phyloP scores from a whole-genome alignment of 2,113 vertebrate genomes.

The Oophaga pumilio region DNA sequence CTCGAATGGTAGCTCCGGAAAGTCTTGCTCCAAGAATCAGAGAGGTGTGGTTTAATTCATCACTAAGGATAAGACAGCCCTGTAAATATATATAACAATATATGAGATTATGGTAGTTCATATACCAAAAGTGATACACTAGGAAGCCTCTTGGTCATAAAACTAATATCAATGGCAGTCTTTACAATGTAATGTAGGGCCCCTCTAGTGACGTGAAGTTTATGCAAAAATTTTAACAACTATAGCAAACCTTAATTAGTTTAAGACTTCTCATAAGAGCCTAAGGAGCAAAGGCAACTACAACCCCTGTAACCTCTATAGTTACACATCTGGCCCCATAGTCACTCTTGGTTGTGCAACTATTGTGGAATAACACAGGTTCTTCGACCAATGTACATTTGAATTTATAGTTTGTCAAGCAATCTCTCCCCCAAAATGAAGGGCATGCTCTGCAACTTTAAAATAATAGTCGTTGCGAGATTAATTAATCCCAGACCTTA shows the following conservation, averaged over 20 bases:
- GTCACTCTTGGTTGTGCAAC: background rate
- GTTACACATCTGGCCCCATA: background rate
- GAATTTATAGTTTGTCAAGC: background rate
- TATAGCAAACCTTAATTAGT: too few species aligned
- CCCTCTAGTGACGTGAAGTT: too few species aligned
- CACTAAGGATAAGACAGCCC: slow-evolving; percentile 94
- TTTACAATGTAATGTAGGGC: background rate
- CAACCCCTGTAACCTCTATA: too few species aligned
- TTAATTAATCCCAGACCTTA: background rate
- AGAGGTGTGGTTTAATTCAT: slow-evolving; percentile 92
- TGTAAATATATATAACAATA: slow-evolving; percentile 65
- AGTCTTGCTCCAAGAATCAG: slow-evolving; percentile 88
- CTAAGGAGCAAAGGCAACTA: too few species aligned
- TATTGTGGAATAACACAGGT: background rate
- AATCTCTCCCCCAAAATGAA: background rate
- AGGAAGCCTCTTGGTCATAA: too few species aligned
- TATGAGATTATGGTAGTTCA: background rate
- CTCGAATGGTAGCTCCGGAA: slow-evolving; percentile 86
- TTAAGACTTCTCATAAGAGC: too few species aligned
- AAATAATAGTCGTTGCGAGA: background rate
- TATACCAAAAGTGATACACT: background rate
- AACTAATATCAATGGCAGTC: background rate
- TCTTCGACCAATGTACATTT: too few species aligned
- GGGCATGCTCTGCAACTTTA: background rate
- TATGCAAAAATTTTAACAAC: too few species aligned